Evolutionary conservation across 2,888 invertebrate species (phyloP).

Genomic region (Escarpia spicata): DNA sequence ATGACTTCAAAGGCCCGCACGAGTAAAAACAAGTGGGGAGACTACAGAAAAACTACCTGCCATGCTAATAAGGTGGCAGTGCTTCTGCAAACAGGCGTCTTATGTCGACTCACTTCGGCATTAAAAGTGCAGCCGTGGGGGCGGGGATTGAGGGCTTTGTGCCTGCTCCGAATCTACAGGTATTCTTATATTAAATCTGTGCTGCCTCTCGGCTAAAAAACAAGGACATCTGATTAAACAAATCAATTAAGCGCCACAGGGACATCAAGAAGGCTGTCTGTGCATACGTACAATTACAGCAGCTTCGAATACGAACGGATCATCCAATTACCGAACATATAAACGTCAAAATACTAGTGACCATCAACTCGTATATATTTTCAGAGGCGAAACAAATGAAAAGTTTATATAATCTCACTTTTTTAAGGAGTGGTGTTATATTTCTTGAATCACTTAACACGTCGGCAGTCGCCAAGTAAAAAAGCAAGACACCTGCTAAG

Average conservation of each 20-base stretch:
- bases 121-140: neutral
- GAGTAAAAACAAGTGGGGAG: neutral
- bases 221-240: neutral
- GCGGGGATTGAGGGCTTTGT: neutral
- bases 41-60: neutral
- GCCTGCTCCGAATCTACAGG: neutral
- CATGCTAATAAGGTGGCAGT: neutral
- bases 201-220: neutral
- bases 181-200: conserved; percentile 8
- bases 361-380: neutral
- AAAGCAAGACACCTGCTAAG: neutral
- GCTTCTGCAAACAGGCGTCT: neutral
- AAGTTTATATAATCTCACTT: neutral
- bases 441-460: neutral
- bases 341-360: neutral
- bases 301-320: neutral
- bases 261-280: neutral
- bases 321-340: neutral
- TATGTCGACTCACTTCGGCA: neutral
- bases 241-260: neutral
- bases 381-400: neutral
- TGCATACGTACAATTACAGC: neutral
- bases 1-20: neutral
- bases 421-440: neutral
- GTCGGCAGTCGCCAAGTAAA: neutral